Evolutionary conservation across 2,113 vertebrate species (phyloP).

Genomic region (Trochalopteron elliotii): DNA sequence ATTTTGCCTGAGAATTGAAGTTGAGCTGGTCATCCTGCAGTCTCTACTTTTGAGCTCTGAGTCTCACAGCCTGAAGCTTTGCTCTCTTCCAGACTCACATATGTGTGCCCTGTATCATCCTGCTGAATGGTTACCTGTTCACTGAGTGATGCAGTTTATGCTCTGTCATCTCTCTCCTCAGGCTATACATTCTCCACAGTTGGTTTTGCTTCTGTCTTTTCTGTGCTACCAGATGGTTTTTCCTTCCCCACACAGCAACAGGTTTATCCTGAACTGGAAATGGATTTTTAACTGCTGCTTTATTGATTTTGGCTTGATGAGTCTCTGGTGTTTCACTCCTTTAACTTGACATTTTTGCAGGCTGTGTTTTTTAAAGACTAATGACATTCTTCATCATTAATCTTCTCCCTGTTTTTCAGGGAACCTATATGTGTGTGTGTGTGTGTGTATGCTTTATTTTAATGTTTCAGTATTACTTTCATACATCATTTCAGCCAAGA

Average conservation of each 20-base stretch:
- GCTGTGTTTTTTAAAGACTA: conserved; percentile 11
- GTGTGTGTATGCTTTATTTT: not conserved
- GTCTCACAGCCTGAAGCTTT: not conserved
- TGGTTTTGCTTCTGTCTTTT: conserved; percentile 13
- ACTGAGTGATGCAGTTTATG: not conserved
- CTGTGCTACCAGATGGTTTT: not conserved
- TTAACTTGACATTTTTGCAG: not conserved
- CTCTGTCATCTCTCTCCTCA: not conserved
- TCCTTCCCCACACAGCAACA: not conserved
- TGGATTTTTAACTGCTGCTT: conserved; percentile 47
- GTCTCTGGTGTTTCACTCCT: conserved; percentile 5
- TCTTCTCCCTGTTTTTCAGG: not conserved
- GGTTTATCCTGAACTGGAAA: conserved; percentile 10
- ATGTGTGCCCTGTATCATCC: not conserved
- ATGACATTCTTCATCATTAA: not conserved
- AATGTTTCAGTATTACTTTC: not conserved
- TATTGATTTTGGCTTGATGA: conserved; percentile 42
- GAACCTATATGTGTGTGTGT: not conserved
- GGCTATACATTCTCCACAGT: not conserved
- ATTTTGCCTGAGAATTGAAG: not conserved
- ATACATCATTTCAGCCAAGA: not conserved
- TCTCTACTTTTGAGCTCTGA: not conserved
- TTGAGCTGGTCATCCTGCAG: not conserved
- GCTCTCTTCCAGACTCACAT: not conserved
- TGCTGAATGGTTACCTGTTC: not conserved